phyloP scores from a whole-genome alignment of 2,113 vertebrate species.

The Nyctibius bracteatus region DNA sequence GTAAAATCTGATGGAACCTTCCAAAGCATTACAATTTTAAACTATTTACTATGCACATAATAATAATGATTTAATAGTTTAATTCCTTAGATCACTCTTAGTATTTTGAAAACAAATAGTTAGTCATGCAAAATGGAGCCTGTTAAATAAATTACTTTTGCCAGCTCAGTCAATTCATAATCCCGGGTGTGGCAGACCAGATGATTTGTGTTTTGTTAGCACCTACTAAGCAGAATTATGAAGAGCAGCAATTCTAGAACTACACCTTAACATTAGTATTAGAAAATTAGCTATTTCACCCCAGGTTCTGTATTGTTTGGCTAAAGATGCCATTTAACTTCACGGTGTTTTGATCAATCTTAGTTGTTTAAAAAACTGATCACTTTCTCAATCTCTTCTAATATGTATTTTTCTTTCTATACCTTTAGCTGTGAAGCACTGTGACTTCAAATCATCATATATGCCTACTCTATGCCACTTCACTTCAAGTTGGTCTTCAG shows the following conservation, averaged over 20 bases:
- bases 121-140: constrained; percentile 21
- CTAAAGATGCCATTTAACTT: not conserved
- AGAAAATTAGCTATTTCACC: not conserved
- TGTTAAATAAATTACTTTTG: not conserved
- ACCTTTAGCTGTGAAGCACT: not conserved
- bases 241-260: not conserved
- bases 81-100: not conserved
- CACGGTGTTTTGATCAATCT: not conserved
- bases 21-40: not conserved
- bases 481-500: not conserved
- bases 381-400: not conserved
- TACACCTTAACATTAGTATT: not conserved
- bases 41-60: not conserved
- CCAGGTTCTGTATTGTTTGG: not conserved
- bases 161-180: constrained; percentile 26
- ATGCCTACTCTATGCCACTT: not conserved
- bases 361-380: not conserved
- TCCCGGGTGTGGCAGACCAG: not conserved
- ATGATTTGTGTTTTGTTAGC: not conserved
- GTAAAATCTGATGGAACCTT: not conserved
- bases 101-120: not conserved
- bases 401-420: not conserved
- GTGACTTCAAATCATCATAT: not conserved
- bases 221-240: not conserved
- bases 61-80: not conserved